Percentiles rank a stretch among this genome's conserved stretches.
Evolutionary conservation across 1,140 invertebrate species (phyloP).

Genomic region (Lepidotrigona ventralis): DNA sequence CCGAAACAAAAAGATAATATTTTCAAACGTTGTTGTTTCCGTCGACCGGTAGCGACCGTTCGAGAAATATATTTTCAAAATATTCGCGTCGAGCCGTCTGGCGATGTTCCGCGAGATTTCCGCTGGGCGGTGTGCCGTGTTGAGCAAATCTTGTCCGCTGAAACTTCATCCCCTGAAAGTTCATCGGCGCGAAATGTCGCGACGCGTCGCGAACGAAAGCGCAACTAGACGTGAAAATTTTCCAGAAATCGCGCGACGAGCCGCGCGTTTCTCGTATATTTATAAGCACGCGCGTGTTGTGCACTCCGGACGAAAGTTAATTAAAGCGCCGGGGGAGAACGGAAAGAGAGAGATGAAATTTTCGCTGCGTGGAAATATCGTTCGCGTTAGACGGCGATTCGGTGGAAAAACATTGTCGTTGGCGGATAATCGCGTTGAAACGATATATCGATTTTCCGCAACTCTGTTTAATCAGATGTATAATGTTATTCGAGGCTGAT

Average conservation of each 20-base stretch:
- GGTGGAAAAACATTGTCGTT: not conserved
- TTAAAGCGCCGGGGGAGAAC: constrained; percentile 27
- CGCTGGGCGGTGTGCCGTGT: not conserved
- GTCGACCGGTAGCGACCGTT: too few relatives aligned
- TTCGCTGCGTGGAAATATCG: not conserved
- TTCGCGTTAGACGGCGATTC: not conserved
- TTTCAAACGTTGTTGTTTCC: not conserved
- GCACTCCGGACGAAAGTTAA: constrained; percentile 31
- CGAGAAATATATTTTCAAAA: constrained; percentile 7
- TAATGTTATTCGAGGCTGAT: not conserved
- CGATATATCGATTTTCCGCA: constrained; percentile 16
- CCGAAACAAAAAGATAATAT: constrained; percentile 6
- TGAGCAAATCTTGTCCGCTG: not conserved
- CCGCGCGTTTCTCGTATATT: constrained; percentile 23
- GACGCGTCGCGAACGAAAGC: not conserved
- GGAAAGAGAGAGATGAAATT: not conserved
- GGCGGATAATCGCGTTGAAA: not conserved
- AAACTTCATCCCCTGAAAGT: not conserved
- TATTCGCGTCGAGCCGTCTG: not conserved
- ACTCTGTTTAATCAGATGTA: constrained; percentile 26
- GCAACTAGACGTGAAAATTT: constrained; percentile 8
- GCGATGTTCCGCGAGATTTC: not conserved
- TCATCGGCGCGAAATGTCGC: not conserved
- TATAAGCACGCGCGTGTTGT: constrained; percentile 11
- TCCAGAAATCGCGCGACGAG: not conserved